A percentile compares a stretch with the other conserved stretches of the same genome.
These are phyloP conservation scores for Pseudachorutes palmiensis DNA, from an alignment of 1,140 invertebrate genomes.

Conservation along the genomic window DNA sequence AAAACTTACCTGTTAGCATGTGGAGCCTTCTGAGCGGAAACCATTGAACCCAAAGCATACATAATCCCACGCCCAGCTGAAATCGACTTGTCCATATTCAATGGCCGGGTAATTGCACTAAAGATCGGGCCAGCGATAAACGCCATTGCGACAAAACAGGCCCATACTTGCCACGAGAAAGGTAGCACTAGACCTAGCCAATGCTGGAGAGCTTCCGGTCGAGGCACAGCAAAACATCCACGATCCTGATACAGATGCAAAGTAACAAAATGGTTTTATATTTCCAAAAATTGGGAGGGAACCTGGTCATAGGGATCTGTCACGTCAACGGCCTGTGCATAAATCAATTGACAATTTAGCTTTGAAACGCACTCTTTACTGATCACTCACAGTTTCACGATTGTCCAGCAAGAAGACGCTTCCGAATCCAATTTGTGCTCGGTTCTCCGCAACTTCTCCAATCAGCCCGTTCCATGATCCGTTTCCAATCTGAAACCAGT, in stretches of 20 bases:
- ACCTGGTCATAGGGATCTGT: conserved; percentile 35
- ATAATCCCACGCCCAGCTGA: conserved; percentile 32
- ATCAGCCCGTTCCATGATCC: conserved; percentile 39
- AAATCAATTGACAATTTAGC: background rate
- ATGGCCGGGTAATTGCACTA: conserved; percentile 28
- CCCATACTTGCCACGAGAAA: conserved; percentile 38
- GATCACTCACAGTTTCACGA: conserved; percentile 34
- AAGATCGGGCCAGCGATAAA: conserved; percentile 34
- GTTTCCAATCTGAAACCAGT: conserved; percentile 34
- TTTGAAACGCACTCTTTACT: background rate
- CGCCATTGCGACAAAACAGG: conserved; percentile 34
- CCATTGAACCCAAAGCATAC: conserved; percentile 34
- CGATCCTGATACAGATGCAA: too few species aligned
- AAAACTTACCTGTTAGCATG: conserved; percentile 28
- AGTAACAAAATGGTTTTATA: too few species aligned
- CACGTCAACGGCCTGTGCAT: conserved; percentile 36
- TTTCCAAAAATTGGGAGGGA: too few species aligned
- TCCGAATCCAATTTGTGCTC: conserved; percentile 39
- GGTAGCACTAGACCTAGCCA: conserved; percentile 37
- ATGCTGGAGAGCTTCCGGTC: conserved; percentile 36
- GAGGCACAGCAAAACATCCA: conserved; percentile 36
- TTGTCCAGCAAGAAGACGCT: conserved; percentile 38
- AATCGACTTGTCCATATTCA: conserved; percentile 29
- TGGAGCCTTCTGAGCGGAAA: conserved; percentile 29
- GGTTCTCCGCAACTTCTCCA: conserved; percentile 35